phyloP scores from a whole-genome alignment of 2,113 vertebrate species.

The Psilopogon haemacephalus region DNA sequence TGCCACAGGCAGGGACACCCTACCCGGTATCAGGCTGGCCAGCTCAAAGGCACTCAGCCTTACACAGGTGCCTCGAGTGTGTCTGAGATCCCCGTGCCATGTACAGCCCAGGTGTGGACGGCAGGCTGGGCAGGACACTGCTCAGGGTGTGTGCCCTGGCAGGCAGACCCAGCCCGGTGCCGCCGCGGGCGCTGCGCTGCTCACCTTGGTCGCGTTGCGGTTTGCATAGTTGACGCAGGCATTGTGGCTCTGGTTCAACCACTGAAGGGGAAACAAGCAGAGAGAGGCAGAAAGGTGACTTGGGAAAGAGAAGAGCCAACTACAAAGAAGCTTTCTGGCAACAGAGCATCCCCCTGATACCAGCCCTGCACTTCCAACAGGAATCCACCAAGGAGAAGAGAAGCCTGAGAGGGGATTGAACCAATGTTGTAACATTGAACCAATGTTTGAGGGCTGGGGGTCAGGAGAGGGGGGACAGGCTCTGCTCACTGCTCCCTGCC shows the following conservation, averaged over 20 bases:
- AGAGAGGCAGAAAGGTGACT: background rate
- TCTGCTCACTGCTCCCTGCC: too few relatives aligned
- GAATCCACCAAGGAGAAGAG: background rate
- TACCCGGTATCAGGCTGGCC: too few relatives aligned
- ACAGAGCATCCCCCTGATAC: background rate
- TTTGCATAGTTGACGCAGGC: constrained; percentile 96
- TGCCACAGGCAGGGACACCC: too few relatives aligned
- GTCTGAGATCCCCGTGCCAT: background rate
- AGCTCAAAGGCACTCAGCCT: fast-evolving
- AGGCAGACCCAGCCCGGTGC: background rate
- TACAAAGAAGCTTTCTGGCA: background rate
- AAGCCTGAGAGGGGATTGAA: too few relatives aligned
- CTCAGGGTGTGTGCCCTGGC: too few relatives aligned
- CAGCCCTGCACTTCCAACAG: background rate
- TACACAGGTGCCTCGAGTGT: fast-evolving
- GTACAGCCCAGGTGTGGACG: background rate
- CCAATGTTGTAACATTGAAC: too few relatives aligned
- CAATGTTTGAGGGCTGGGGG: too few relatives aligned
- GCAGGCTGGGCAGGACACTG: background rate
- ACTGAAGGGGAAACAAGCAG: constrained; percentile 71
- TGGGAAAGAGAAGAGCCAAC: background rate
- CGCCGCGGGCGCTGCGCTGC: background rate
- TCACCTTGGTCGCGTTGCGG: constrained; percentile 92
- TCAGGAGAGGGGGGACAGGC: too few relatives aligned
- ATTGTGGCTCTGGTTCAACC: constrained; percentile 97